These are phyloP conservation scores for Leptodactylus fallax DNA, from an alignment of 2,797 vertebrate genomes.

Conservation along the genomic window DNA sequence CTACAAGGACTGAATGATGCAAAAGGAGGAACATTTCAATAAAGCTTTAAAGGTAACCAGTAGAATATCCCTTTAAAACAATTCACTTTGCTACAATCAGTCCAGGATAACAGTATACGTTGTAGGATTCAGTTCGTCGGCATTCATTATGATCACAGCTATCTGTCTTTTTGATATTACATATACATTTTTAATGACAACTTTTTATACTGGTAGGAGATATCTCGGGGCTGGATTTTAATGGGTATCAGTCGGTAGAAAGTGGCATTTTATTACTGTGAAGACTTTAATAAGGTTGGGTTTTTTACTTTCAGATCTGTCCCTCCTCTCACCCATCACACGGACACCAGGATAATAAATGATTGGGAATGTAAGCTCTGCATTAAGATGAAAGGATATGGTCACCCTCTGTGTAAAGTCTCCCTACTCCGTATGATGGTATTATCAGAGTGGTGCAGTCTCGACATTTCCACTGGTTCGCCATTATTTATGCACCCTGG, in stretches of 20 bases:
- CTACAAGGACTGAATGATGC: too few relatives aligned
- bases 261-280: not conserved
- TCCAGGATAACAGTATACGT: not conserved
- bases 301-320: not conserved
- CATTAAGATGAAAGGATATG: not conserved
- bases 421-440: not conserved
- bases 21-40: too few relatives aligned
- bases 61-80: not conserved
- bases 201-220: not conserved
- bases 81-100: not conserved
- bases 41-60: not conserved
- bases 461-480: not conserved
- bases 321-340: not conserved
- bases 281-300: slow-evolving; percentile 1
- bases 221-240: slow-evolving; percentile 14
- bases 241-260: slow-evolving; percentile 3
- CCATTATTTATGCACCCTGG: not conserved
- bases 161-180: slow-evolving; percentile 31
- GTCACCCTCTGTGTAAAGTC: not conserved
- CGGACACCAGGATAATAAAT: not conserved
- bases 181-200: slow-evolving; percentile 11
- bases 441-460: not conserved
- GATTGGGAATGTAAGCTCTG: not conserved
- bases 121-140: not conserved
- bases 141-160: slow-evolving; percentile 3